Evolutionary conservation across 2,797 vertebrate genomes (phyloP).

Genomic region (Cyprinella venusta): DNA sequence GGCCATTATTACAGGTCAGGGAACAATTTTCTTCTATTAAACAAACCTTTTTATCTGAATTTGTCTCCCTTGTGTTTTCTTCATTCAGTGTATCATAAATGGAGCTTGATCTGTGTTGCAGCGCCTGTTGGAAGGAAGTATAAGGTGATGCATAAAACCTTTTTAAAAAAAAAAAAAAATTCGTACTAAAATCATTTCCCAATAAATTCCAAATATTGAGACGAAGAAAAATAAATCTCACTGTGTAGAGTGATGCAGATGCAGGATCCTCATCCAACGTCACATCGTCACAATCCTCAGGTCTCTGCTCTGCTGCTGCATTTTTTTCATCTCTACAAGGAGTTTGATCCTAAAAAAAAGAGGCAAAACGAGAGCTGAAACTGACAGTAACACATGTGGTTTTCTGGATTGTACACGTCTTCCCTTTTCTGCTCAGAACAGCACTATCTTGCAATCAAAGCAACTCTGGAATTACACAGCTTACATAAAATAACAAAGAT

Average conservation of each 20-base stretch:
- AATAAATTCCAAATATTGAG: neutral
- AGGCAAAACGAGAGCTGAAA: neutral
- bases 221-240: conserved; percentile 58
- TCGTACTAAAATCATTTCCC: neutral
- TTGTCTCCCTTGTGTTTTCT: conserved; percentile 45
- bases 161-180: too few relatives aligned
- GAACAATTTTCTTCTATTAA: neutral
- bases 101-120: conserved; percentile 68
- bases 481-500: conserved; percentile 3
- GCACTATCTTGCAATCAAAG: neutral
- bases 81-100: conserved; percentile 75
- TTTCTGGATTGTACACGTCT: neutral
- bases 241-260: conserved; percentile 74
- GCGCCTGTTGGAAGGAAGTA: conserved; percentile 66
- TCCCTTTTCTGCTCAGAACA: neutral
- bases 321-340: neutral
- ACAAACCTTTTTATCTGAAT: conserved; percentile 61
- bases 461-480: neutral
- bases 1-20: neutral
- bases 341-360: conserved; percentile 32
- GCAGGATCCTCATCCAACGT: conserved; percentile 30
- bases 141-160: neutral
- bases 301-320: conserved; percentile 5
- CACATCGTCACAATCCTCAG: conserved; percentile 19
- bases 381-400: neutral